Evolutionary conservation across 2,888 invertebrate species (phyloP).

Genomic region (Antheraea assamensis): DNA sequence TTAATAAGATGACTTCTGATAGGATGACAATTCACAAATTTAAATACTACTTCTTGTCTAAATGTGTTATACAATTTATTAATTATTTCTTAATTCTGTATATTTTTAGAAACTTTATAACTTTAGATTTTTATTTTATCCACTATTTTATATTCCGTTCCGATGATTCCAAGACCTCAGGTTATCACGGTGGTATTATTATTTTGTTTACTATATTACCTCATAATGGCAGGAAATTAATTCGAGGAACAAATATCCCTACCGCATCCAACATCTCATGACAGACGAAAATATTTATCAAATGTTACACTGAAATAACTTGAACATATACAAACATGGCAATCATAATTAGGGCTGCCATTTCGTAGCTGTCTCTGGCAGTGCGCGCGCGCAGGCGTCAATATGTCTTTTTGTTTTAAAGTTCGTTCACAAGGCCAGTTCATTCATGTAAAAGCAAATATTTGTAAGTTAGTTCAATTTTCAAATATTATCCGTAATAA

Average conservation of each 20-base stretch:
- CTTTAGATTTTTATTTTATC: too few species aligned
- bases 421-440: constrained; percentile 18
- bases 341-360: constrained; percentile 41
- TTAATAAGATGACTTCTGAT: too few species aligned
- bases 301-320: constrained; percentile 21
- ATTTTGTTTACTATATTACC: constrained; percentile 18
- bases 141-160: too few species aligned
- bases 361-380: constrained; percentile 33
- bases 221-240: constrained; percentile 18
- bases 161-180: neutral
- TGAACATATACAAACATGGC: constrained; percentile 27
- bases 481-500: neutral
- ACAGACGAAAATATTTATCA: constrained; percentile 22
- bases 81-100: neutral
- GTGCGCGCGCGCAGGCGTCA: constrained; percentile 40
- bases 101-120: neutral
- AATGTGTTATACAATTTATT: neutral
- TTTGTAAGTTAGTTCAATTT: neutral
- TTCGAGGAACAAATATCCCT: constrained; percentile 19
- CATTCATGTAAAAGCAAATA: neutral
- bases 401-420: constrained; percentile 40
- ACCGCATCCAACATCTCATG: constrained; percentile 21
- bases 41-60: too few species aligned
- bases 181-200: constrained; percentile 14
- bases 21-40: too few species aligned